phyloP scores from a whole-genome alignment of 2,888 invertebrate species.

The Arge pagana region DNA sequence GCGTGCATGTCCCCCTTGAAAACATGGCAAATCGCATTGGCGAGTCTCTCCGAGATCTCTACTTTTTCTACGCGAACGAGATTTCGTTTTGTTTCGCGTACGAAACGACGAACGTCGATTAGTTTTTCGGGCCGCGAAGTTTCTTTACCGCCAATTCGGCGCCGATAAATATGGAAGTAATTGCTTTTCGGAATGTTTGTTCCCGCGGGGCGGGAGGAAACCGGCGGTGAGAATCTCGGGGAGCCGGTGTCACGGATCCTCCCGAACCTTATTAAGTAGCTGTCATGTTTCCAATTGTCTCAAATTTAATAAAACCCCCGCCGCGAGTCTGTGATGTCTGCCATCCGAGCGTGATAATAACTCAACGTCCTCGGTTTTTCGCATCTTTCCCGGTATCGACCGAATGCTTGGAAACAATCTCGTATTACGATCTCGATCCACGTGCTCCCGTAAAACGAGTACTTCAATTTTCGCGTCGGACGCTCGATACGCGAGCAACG shows the following conservation, averaged over 20 bases:
- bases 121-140: not conserved
- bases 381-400: too few species aligned
- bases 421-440: too few species aligned
- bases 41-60: too few species aligned
- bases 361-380: slow-evolving; percentile 27
- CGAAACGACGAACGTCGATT: too few species aligned
- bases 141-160: not conserved
- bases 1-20: too few species aligned
- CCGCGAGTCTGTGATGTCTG: slow-evolving; percentile 22
- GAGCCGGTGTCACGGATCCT: slow-evolving; percentile 26
- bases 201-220: slow-evolving; percentile 12
- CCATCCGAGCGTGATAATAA: slow-evolving; percentile 24
- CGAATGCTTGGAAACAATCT: too few species aligned
- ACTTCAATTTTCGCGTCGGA: too few species aligned
- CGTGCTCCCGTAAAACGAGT: too few species aligned
- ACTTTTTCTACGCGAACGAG: not conserved
- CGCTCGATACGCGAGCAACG: too few species aligned
- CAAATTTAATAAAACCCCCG: slow-evolving; percentile 26
- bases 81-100: not conserved
- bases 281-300: slow-evolving; percentile 30
- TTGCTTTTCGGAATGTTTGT: slow-evolving; percentile 23
- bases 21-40: too few species aligned
- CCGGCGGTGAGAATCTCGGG: slow-evolving; percentile 22
- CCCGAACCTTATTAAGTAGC: slow-evolving; percentile 38
- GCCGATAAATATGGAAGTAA: slow-evolving; percentile 20